These are phyloP conservation scores for Drosophila miranda DNA, from an alignment of 1,140 invertebrate genomes.

Conservation along the genomic window DNA sequence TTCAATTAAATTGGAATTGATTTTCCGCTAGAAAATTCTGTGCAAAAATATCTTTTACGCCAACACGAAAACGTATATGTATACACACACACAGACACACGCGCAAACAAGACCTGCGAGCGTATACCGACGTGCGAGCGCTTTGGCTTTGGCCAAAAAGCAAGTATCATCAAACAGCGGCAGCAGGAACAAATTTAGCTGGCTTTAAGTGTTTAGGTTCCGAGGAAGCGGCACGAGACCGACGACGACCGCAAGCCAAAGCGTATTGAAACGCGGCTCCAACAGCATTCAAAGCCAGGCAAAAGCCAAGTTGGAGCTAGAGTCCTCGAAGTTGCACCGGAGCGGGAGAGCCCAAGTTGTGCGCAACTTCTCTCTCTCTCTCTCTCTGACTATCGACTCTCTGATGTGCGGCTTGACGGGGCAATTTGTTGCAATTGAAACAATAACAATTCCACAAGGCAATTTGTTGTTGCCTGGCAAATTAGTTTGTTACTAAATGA, in stretches of 20 bases:
- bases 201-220: neutral
- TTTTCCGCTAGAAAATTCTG: conserved; percentile 72
- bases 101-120: conserved; percentile 14
- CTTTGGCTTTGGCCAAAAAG: conserved; percentile 52
- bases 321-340: conserved; percentile 28
- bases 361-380: conserved; percentile 40
- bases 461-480: conserved; percentile 76
- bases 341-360: conserved; percentile 16
- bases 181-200: conserved; percentile 44
- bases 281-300: conserved; percentile 52
- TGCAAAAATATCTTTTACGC: conserved; percentile 74
- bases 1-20: conserved; percentile 63
- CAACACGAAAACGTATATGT: conserved; percentile 37
- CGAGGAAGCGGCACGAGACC: conserved; percentile 49
- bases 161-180: conserved; percentile 51
- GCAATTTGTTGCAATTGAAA: conserved; percentile 79
- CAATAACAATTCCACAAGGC: conserved; percentile 70
- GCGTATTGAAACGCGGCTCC: conserved; percentile 76
- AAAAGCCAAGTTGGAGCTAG: conserved; percentile 39
- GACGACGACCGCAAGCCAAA: conserved; percentile 76
- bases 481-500: conserved; percentile 78
- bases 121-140: conserved; percentile 39
- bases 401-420: conserved; percentile 31
- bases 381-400: conserved; percentile 15
- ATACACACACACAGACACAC: conserved; percentile 27